phyloP scores from a whole-genome alignment of 2,888 invertebrate genomes.

The Rhaphigaster nebulosa region DNA sequence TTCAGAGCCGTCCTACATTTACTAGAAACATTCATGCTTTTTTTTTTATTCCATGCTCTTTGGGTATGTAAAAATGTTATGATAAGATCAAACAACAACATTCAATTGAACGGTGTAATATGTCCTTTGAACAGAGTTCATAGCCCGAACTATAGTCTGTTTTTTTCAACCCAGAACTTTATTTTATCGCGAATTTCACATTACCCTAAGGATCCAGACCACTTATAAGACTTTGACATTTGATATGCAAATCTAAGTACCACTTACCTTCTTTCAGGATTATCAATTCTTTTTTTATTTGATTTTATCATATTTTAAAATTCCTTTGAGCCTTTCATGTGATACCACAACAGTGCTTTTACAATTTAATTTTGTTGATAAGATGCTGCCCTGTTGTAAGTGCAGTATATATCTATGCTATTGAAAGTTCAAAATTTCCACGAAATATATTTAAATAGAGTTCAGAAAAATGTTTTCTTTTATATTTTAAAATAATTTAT shows the following conservation, averaged over 20 bases:
- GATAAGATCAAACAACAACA: not conserved
- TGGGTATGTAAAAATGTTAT: not conserved
- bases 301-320: not conserved
- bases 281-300: not conserved
- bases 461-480: too few relatives aligned
- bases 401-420: not conserved
- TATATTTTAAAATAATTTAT: too few relatives aligned
- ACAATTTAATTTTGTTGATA: not conserved
- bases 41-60: too few relatives aligned
- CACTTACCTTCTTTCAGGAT: not conserved
- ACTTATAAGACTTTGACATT: conserved; percentile 19
- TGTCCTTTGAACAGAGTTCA: not conserved
- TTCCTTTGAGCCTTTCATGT: not conserved
- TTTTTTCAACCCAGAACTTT: not conserved
- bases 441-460: too few relatives aligned
- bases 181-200: not conserved
- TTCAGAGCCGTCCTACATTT: too few relatives aligned
- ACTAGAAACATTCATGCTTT: too few relatives aligned
- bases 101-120: not conserved
- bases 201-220: not conserved
- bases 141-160: not conserved
- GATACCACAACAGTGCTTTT: not conserved
- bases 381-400: not conserved
- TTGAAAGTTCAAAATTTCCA: not conserved
- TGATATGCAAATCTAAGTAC: not conserved